Base-by-base conservation (phyloP, 1,140 invertebrate species). In the Caenorhabditis inopinata region DNA sequence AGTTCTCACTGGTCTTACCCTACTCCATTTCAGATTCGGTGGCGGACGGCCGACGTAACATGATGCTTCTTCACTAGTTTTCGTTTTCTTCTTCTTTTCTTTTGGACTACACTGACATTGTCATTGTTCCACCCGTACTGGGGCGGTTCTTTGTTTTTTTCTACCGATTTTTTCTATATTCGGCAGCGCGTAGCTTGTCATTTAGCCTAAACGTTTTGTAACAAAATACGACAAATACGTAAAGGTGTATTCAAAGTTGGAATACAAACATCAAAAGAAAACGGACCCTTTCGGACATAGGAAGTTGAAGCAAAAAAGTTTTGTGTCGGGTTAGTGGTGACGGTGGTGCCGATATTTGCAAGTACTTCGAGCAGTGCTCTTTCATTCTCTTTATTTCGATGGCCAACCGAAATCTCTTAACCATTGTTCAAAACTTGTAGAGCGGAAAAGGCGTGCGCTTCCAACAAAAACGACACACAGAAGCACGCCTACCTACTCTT, bases 351-450 rank as follows among this genome's bases (percentile, higher is more conserved):
- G 58, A 68, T 68, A 68, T 68, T 68, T 68, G 58, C 58, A 68
- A 68, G 58, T 32, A 68, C 58, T 68, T 68, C 58, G 58, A 38
- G 48, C 48, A 51, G 48, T 51, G 58, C 58, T 68, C 58, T 68
- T 68, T 68, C 58, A 68, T 68, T 68, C 58, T 68, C 58, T 68
- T 68, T 68, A 68, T 68, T 68, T 68, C 58, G 58, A 68, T 68
- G 58, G 58, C 32, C 58, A 68, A 68, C 58, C 58, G 58, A 68
- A 68, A 68, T 68, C 58, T 68, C 58, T 68, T 68, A 68, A 68
- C 58, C 58, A 68, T 68, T 68, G 58, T 68, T 68, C 58, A 68
- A 68, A 68, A 68, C 58, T 68, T 42, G 58, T 68, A 68, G 58
- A 68, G 58, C 58, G 58, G 58, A 68, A 68, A 68, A 68, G 58